These are phyloP conservation scores for Poecilus cupreus DNA, from an alignment of 2,888 invertebrate species.

Conservation along the genomic window DNA sequence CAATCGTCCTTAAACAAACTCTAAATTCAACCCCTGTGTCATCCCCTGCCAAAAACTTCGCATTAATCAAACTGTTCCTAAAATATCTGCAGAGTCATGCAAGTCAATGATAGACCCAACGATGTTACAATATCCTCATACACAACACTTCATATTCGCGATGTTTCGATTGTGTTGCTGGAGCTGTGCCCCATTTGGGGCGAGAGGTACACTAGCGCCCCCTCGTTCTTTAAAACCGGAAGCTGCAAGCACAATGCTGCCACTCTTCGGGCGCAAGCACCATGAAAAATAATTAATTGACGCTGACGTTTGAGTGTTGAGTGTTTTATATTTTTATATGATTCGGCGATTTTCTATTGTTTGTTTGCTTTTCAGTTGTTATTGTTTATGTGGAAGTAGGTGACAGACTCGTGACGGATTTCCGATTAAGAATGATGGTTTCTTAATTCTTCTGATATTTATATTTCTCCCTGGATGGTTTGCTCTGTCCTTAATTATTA, in stretches of 20 bases:
- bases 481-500: no score
- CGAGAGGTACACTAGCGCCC: neutral
- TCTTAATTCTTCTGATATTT: no score
- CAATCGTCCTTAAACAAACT: conserved; percentile 28
- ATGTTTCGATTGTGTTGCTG: neutral
- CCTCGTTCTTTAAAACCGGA: conserved; percentile 48
- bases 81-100: conserved; percentile 7
- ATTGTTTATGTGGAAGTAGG: neutral
- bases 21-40: conserved; percentile 4
- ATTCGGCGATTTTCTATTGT: conserved; percentile 18
- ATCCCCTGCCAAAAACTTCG: neutral
- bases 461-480: no score
- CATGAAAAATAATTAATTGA: conserved; percentile 73
- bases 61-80: conserved; percentile 32
- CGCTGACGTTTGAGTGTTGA: conserved; percentile 19
- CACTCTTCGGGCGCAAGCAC: conserved; percentile 70
- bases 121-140: neutral
- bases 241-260: conserved; percentile 31
- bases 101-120: conserved; percentile 10
- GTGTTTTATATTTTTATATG: conserved; percentile 16
- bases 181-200: neutral
- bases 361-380: neutral
- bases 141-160: conserved; percentile 5
- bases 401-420: neutral
- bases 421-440: neutral